A percentile compares a stretch with the other conserved stretches of the same genome.
Conservation (phyloP, 2,113 vertebrate genomes). For the Eretmochelys imbricata region DNA sequence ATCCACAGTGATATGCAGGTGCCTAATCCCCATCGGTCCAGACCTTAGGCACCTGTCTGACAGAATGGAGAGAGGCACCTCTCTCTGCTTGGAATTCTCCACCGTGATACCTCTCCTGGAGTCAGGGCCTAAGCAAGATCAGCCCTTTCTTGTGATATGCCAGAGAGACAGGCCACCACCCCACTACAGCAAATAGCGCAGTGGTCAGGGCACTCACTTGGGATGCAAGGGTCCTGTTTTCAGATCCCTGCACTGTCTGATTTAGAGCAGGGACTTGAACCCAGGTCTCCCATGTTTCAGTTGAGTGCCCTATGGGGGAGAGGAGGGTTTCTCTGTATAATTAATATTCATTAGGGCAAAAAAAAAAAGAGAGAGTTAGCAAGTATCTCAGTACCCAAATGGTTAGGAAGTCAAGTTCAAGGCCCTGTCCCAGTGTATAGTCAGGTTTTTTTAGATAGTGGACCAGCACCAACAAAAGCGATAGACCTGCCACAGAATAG, state of each 20-base stretch:
- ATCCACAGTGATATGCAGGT: background rate
- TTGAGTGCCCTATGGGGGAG: background rate
- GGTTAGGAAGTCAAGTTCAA: background rate
- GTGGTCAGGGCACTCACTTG: background rate
- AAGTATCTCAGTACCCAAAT: background rate
- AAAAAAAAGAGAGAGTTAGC: too few species aligned
- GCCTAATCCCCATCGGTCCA: background rate
- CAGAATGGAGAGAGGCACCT: background rate
- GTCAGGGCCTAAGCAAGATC: too few species aligned
- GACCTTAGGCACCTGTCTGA: background rate
- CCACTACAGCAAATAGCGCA: background rate
- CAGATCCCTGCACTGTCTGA: background rate
- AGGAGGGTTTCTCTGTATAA: background rate
- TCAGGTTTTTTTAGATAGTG: background rate
- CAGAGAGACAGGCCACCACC: background rate
- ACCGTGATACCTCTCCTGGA: background rate
- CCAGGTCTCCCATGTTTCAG: background rate
- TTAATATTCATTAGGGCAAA: too few species aligned
- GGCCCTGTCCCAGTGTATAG: too few species aligned
- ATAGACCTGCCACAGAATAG: background rate
- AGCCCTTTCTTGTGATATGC: background rate
- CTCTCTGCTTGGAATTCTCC: background rate
- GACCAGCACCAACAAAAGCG: background rate
- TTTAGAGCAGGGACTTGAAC: background rate
- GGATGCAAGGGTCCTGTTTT: background rate